phyloP scores from a whole-genome alignment of 2,888 invertebrate genomes.

The Panzeria rudis region DNA sequence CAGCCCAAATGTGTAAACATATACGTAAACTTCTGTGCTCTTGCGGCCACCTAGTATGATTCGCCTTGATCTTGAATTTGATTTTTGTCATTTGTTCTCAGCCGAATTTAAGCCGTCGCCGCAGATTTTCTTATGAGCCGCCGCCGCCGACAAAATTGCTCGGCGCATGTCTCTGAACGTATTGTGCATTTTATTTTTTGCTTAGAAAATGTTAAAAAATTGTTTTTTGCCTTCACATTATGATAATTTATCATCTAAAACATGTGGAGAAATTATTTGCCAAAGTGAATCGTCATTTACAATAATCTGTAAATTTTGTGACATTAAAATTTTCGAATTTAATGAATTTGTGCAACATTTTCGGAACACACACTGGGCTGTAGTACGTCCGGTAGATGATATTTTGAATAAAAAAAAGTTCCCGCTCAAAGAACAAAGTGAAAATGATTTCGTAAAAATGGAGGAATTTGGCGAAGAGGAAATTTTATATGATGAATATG shows the following conservation, averaged over 20 bases:
- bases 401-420: background rate
- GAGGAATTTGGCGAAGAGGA: background rate
- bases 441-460: background rate
- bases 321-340: conserved; percentile 63
- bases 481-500: conserved; percentile 2
- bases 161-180: too few species aligned
- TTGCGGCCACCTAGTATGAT: too few species aligned
- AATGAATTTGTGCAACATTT: conserved; percentile 63
- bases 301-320: conserved; percentile 58
- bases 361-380: conserved; percentile 49
- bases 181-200: too few species aligned
- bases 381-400: background rate
- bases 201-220: conserved; percentile 56
- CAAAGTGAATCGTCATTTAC: conserved; percentile 49
- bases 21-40: too few species aligned
- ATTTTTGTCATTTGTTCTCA: too few species aligned
- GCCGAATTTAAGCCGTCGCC: too few species aligned
- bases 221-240: conserved; percentile 43
- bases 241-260: conserved; percentile 12
- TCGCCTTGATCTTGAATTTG: too few species aligned
- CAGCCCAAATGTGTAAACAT: too few species aligned
- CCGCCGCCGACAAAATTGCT: too few species aligned
- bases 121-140: too few species aligned
- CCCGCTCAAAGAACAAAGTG: background rate
- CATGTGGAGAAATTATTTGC: conserved; percentile 62